Conservation (phyloP, 2,113 vertebrate species). For the Polypterus senegalus region DNA sequence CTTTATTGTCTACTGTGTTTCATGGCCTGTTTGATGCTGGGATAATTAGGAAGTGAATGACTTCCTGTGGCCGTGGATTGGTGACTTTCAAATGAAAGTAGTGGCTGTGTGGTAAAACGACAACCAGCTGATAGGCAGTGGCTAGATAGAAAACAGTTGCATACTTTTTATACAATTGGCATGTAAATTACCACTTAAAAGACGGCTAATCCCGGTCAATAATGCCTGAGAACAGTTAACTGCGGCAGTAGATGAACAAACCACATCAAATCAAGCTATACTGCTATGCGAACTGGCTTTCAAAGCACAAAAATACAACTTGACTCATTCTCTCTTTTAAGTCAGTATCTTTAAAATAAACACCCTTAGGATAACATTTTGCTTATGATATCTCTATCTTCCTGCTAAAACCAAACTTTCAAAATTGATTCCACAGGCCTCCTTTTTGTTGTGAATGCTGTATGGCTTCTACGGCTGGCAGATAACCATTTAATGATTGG, state of each 20-base stretch:
- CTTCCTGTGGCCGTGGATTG: slow-evolving; percentile 65
- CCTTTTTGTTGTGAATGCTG: no score
- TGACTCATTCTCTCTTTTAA: no score
- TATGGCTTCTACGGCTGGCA: no score
- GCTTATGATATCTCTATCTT: no score
- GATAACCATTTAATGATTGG: no score
- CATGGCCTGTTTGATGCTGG: slow-evolving; percentile 69
- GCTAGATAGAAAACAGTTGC: slow-evolving; percentile 33
- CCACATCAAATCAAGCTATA: background rate
- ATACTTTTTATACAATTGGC: slow-evolving; percentile 34
- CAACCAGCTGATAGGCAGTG: slow-evolving; percentile 36
- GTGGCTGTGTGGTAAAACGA: slow-evolving; percentile 28
- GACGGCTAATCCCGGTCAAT: slow-evolving; percentile 17
- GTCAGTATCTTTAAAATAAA: no score
- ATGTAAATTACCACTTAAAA: slow-evolving; percentile 46
- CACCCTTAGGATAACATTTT: no score
- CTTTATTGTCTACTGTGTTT: slow-evolving; percentile 70
- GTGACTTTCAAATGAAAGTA: slow-evolving; percentile 30
- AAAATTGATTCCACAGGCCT: no score
- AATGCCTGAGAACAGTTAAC: slow-evolving; percentile 1
- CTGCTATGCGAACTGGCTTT: background rate
- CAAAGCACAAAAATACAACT: no score
- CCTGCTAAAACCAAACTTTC: no score
- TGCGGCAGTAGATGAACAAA: slow-evolving; percentile 1
- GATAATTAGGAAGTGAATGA: slow-evolving; percentile 81